Percentiles rank a stretch among this genome's conserved stretches.
phyloP scores from a whole-genome alignment of 2,797 vertebrate species.

The Esox masquinongy region DNA sequence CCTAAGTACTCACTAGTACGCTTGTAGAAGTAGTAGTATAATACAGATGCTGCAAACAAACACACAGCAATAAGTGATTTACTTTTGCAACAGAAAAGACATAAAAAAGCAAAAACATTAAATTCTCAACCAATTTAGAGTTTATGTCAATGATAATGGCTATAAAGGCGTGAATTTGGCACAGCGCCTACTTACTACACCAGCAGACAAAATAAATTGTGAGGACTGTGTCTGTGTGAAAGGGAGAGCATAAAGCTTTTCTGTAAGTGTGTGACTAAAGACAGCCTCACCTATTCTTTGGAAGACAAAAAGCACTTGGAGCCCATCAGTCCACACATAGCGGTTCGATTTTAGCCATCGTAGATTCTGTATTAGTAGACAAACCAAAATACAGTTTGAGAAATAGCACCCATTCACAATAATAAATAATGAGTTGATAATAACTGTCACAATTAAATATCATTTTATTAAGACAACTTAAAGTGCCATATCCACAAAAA shows the following conservation, averaged over 20 bases:
- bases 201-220: neutral
- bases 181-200: neutral
- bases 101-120: slow-evolving; percentile 31
- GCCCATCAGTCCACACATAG: slow-evolving; percentile 88
- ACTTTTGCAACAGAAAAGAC: slow-evolving; percentile 24
- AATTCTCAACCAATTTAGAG: slow-evolving; percentile 57
- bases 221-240: neutral
- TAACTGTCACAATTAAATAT: neutral
- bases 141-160: slow-evolving; percentile 40
- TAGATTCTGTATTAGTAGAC: slow-evolving; percentile 76
- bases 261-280: neutral
- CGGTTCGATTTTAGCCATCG: slow-evolving; percentile 80
- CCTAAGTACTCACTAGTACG: slow-evolving; percentile 86
- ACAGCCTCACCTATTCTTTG: slow-evolving; percentile 85
- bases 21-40: slow-evolving; percentile 95
- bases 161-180: slow-evolving; percentile 17
- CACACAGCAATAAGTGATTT: slow-evolving; percentile 15
- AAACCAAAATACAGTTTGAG: neutral
- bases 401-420: neutral
- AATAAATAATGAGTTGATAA: neutral
- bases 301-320: slow-evolving; percentile 86
- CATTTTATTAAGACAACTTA: neutral
- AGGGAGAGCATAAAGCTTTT: neutral
- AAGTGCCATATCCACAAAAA: neutral
- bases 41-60: slow-evolving; percentile 76